These are phyloP conservation scores for Campoletis sonorensis DNA, from an alignment of 1,140 invertebrate genomes.

Conservation along the genomic window DNA sequence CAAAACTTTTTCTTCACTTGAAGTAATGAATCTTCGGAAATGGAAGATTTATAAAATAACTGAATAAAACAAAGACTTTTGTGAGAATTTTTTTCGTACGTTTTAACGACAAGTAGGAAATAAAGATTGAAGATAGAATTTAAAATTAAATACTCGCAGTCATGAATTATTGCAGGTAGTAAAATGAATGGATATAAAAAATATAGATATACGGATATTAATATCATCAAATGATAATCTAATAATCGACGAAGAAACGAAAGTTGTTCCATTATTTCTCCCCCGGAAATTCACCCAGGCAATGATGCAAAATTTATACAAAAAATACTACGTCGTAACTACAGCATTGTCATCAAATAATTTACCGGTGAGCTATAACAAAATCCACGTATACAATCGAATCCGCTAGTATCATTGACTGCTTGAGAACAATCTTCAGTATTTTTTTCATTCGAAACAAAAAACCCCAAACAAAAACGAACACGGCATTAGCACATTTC, in stretches of 20 bases:
- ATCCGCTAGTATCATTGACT: constrained; percentile 7
- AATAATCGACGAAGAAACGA: constrained; percentile 1
- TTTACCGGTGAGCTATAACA: background rate
- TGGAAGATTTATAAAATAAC: too few species aligned
- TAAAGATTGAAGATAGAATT: too few species aligned
- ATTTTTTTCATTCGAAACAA: background rate
- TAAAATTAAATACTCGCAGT: too few species aligned
- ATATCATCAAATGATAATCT: background rate
- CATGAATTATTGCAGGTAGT: too few species aligned
- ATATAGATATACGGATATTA: background rate
- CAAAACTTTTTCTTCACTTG: too few species aligned
- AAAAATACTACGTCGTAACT: background rate
- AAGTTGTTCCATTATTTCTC: background rate
- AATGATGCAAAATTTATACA: constrained; percentile 5
- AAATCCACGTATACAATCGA: background rate
- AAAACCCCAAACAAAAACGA: background rate
- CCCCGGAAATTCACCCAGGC: background rate
- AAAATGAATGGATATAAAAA: background rate
- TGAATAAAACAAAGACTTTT: too few species aligned
- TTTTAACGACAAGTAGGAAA: too few species aligned
- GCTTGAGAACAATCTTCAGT: background rate
- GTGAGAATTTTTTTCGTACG: too few species aligned
- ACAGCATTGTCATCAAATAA: constrained; percentile 5
- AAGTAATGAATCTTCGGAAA: too few species aligned
- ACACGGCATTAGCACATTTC: constrained; percentile 20